Evolutionary conservation across 2,797 vertebrate species (phyloP).

Genomic region (Xenentodon cancila): DNA sequence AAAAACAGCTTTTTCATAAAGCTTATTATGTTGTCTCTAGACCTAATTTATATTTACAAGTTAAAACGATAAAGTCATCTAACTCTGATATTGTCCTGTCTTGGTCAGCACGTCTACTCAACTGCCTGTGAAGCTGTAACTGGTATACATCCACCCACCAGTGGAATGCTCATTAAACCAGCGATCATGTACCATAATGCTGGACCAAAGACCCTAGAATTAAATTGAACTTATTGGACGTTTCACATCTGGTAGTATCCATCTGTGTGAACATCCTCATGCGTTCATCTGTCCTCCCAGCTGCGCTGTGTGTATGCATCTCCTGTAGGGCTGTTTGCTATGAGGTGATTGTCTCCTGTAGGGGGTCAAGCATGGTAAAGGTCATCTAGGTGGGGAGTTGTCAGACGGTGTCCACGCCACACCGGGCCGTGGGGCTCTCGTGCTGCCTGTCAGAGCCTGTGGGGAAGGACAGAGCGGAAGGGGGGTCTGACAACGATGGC

Average conservation of each 20-base stretch:
- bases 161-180: no score
- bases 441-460: slow-evolving; percentile 69
- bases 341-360: slow-evolving; percentile 78
- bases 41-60: no score
- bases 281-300: slow-evolving; percentile 36
- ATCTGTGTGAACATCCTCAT: slow-evolving; percentile 25
- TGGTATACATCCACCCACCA: no score
- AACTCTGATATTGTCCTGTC: no score
- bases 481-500: slow-evolving; percentile 68
- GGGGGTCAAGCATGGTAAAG: slow-evolving; percentile 84
- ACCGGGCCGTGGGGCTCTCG: slow-evolving; percentile 66
- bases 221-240: no score
- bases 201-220: no score
- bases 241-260: slow-evolving; percentile 19
- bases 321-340: slow-evolving; percentile 69
- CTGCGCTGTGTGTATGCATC: slow-evolving; percentile 56
- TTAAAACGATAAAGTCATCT: no score
- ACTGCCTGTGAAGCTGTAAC: no score
- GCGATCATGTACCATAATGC: no score
- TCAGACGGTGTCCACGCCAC: slow-evolving; percentile 75
- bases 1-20: no score
- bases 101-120: no score
- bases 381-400: slow-evolving; percentile 84
- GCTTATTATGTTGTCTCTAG: no score
- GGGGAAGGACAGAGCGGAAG: slow-evolving; percentile 47